Evolutionary conservation across 2,797 vertebrate species (phyloP), one percentile per base, ranked within the genome.

Genomic region (Fringilla coelebs): DNA sequence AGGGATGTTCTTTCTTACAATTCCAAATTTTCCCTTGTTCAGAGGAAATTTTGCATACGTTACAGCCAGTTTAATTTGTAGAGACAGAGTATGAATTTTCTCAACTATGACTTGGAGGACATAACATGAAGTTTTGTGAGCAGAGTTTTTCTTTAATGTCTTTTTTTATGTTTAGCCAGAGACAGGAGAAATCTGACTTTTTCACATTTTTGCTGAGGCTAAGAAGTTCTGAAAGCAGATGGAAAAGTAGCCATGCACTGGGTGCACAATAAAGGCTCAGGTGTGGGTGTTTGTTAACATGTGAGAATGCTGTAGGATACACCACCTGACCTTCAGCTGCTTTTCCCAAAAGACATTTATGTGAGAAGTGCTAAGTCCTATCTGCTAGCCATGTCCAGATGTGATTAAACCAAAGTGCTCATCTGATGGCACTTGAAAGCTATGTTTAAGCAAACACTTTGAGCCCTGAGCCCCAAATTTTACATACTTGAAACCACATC

Each of bases 51-150:
- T 72, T 94, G 41, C 2, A 1, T 71, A 29, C 4, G 3, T 71
- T 94, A 46, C 15, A 79, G 49, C 22, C 32, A 34, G 62, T 88
- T 95, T 84, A 65, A 76, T 93, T 79, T 94, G n/a, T 55, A 94
- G 63, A 91, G 61, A n/a, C 25, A 78, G 62, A 75, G 70, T 22
- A 57, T 78, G 31, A 81, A 73, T 96, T 93, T 94, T 62, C 43
- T 76, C 52, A 79, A 11, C 61, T 38, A 26, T 63, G 78, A 78
- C 63, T 51, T 17, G 40, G 41, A 72, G 61, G 38, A 15, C 78
- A 70, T 83, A 57, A 87, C 62, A 40, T 52, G 18, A 66, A 89
- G 54, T 52, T 88, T 74, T 89, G 31, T 31, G 54, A 90, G 32
- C 38, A 73, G 54, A 57, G 38, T 52, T 94, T 90, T 89, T 62